Base-by-base conservation (phyloP, 92 coral and sea anemone species). In the Zoanthus sociatus region DNA sequence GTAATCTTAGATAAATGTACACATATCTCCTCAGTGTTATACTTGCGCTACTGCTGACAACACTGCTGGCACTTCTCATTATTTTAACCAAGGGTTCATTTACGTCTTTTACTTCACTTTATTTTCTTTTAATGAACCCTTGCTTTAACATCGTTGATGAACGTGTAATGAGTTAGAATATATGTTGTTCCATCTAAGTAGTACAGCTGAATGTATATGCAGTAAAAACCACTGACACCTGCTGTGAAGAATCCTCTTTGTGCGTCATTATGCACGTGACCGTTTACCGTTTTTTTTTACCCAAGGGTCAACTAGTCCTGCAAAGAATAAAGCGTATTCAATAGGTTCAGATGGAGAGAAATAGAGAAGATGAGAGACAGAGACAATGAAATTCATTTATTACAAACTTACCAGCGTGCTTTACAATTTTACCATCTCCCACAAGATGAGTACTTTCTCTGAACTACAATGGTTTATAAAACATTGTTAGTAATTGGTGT, bases 121-220 rank as follows among this genome's bases (percentile, higher is more conserved):
- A 26, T 26, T 26, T 26, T 26, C 26, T 26, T 26, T 26, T 26
- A 26, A 26, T 26, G 26, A 26, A 26, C 0, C 26, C 26, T 26
- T 26, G 26, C 78, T 72, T 31, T 78, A 20, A 10, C 32, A 60
- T 84, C 84, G 78, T 97, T 96, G 44, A 91, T 66, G 61, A 88
- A 73, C 32, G 96, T 93, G 88, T 73, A 89, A 83, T 95, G 96
- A 18, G 95, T 89, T 77, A 94, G 92, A 11, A 87, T 73, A 30
- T 88, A 76, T 56, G 89, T 87, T 31, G 75, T 89, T 26, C 99
- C 93, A 66, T 97, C 98, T 42, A 87, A 86, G 86, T 97, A 97
- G 78, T 90, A 97, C 98, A 97, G 90, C 88, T 97, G 99, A 64
- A 95, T 92, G 94, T 97, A 97, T 16, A 97, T 88, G 86, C 84